A percentile compares a stretch with the other conserved stretches of the same genome.
These are phyloP conservation scores for Hyppa rectilinea DNA, from an alignment of 2,888 invertebrate species.

Conservation along the genomic window DNA sequence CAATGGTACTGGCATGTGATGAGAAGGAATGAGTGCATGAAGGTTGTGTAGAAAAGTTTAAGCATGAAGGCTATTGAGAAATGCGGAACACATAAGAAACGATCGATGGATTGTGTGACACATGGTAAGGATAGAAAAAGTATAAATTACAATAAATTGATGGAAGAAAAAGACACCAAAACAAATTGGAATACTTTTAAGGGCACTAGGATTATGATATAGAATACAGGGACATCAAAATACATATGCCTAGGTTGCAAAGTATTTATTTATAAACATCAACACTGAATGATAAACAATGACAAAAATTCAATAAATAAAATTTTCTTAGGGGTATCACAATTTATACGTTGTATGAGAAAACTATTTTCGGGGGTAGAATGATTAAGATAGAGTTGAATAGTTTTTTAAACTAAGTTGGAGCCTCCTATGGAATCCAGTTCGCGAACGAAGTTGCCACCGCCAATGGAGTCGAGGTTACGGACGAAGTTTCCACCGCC, in stretches of 20 bases:
- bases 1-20: not conserved
- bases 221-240: constrained; percentile 29
- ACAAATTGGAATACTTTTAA: not conserved
- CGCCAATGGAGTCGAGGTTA: constrained; percentile 88
- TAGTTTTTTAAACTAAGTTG: constrained; percentile 79
- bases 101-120: not conserved
- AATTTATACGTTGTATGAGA: constrained; percentile 73
- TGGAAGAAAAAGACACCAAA: not conserved
- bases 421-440: constrained; percentile 83
- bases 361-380: constrained; percentile 57
- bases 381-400: constrained; percentile 52
- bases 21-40: not conserved
- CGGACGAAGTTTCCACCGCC: constrained; percentile 87
- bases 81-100: not conserved
- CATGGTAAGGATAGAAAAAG: not conserved
- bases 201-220: not conserved
- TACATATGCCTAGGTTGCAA: constrained; percentile 65
- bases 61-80: not conserved
- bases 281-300: constrained; percentile 69
- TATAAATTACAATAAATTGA: not conserved
- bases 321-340: constrained; percentile 74
- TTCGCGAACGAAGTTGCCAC: constrained; percentile 87
- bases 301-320: constrained; percentile 70
- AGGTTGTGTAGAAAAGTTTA: not conserved
- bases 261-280: constrained; percentile 74